Base-by-base conservation (phyloP, 2,888 invertebrate genomes). In the Punctoribates punctum region DNA sequence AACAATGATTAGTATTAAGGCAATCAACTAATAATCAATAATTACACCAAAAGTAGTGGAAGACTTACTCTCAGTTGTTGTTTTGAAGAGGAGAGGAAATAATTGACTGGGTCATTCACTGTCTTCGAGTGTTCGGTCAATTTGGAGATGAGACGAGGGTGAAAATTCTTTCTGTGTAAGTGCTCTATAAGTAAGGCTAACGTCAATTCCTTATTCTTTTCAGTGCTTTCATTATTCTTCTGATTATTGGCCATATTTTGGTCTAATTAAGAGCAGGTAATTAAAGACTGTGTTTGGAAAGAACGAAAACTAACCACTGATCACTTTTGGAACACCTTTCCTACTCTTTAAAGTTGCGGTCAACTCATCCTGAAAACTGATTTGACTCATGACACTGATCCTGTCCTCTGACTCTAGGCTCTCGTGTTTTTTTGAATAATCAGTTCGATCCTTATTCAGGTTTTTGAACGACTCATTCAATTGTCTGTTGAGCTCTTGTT, bases 361-460 rank as follows among this genome's bases (percentile, higher is more conserved):
- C 72, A 72, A 25, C 23, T 72, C 72, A 42, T 72, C 72, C 17
- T 72, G 72, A 13, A 72, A 72, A 23, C 72, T 72, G 25, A 72
- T 72, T 46, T 42, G 42, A 42, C 70, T 70, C 17, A 70, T 42
- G 8, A 34, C 34, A 34, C 34, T 34, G 8, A 34, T 8, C 34
- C 34, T 34, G 34, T 34, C 34, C 34, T 34, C 38, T 70, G 70
- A 72, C 25, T 72, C 27, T 72, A 67, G 1, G 1, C 38, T 48
- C 6, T 34, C 65, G 17, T 1, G 20, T 72, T 17, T 34, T 23
- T 23, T 17, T 9, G 72, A 25, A 48, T 17, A 48, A 46, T 46
- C 42, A 15, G 23, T 48, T 42, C 38, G 38, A 9, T 29, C 38
- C 48, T 72, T 46, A 72, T 72, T 72, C 23, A 67, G 34, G 20